Base-by-base conservation (phyloP, 2,113 vertebrate species). In the Egretta garzetta region DNA sequence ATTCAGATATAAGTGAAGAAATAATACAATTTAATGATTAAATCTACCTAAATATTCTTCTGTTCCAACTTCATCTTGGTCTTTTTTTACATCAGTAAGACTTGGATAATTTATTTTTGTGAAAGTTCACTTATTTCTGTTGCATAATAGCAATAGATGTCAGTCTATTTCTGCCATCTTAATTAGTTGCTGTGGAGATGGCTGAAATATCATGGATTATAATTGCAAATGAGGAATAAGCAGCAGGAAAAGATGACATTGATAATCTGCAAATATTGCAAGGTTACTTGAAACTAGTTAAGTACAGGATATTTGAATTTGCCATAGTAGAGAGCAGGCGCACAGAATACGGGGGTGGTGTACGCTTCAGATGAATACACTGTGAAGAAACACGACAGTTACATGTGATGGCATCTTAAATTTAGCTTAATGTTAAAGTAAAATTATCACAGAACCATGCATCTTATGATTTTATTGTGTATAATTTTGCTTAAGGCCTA, bases 151-250 rank as follows among this genome's bases (percentile, higher is more conserved):
- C 80, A 90, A 92, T 77, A 88, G 79, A 83, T 86, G 82, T 62
- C 90, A 93, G 75, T 80, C 82, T 97, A 97, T 97, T 97, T 96
- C 90, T 95, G 93, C 88, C 63, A 80, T 47, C 80, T 55, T 92
- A 97, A 97, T 96, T 97, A 97, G 90, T 94, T 97, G 75, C 93
- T 94, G 90, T 95, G 86, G 92, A 93, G 92, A 97, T 88, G 67
- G 94, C 22, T 97, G 90, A 94, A 94, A 94, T 94, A 95, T 76
- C 85, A 88, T n/a, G 80, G 71, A 92, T 90, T 97, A 80, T 92
- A 97, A 94, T 95, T 97, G 92, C 96, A 96, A 97, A 97, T 95
- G 79, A 97, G 52, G 37, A 90, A 88, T 43, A 93, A 97, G 90
- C 75, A 96, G 88, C 72, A 92, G 59, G 79, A 96, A 93, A 94